Conservation (phyloP, 2,113 vertebrate species). For the Columba janthina region DNA sequence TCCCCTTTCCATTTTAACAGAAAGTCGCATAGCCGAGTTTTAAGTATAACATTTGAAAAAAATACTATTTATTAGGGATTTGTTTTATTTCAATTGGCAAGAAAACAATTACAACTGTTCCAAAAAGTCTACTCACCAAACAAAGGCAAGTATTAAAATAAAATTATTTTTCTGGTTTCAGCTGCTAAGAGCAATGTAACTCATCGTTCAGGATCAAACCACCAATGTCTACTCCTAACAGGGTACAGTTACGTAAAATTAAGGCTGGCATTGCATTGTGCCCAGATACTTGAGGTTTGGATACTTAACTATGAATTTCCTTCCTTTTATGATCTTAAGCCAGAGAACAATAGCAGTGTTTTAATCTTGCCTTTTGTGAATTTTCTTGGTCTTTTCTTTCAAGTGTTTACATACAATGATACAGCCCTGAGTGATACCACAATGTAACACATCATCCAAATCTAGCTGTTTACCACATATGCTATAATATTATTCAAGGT, state of each 20-base stretch:
- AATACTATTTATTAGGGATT: slow-evolving; percentile 9
- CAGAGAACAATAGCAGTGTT: slow-evolving; percentile 60
- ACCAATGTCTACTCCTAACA: slow-evolving; percentile 57
- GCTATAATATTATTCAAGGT: slow-evolving; percentile 49
- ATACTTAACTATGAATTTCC: slow-evolving; percentile 55
- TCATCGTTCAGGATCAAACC: slow-evolving; percentile 53
- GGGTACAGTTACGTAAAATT: slow-evolving; percentile 61
- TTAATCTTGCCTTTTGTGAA: slow-evolving; percentile 61
- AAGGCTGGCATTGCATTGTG: slow-evolving; percentile 41
- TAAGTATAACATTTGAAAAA: not conserved
- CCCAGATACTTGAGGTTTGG: slow-evolving; percentile 67
- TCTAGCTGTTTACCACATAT: slow-evolving; percentile 38
- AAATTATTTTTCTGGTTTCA: slow-evolving; percentile 42
- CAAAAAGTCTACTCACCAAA: slow-evolving; percentile 18
- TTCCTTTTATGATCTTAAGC: slow-evolving; percentile 59
- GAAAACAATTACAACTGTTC: slow-evolving; percentile 23
- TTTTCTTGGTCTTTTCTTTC: slow-evolving; percentile 47
- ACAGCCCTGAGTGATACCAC: slow-evolving; percentile 34
- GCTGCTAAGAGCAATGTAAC: slow-evolving; percentile 48
- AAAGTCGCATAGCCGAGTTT: not conserved
- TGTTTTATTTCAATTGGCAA: slow-evolving; percentile 31
- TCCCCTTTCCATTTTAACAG: not conserved
- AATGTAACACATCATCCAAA: slow-evolving; percentile 37
- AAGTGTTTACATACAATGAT: slow-evolving; percentile 39
- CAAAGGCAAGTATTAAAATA: slow-evolving; percentile 53